These are phyloP conservation scores for Nemotelus pantherinus DNA, from an alignment of 2,888 invertebrate species.

Conservation along the genomic window DNA sequence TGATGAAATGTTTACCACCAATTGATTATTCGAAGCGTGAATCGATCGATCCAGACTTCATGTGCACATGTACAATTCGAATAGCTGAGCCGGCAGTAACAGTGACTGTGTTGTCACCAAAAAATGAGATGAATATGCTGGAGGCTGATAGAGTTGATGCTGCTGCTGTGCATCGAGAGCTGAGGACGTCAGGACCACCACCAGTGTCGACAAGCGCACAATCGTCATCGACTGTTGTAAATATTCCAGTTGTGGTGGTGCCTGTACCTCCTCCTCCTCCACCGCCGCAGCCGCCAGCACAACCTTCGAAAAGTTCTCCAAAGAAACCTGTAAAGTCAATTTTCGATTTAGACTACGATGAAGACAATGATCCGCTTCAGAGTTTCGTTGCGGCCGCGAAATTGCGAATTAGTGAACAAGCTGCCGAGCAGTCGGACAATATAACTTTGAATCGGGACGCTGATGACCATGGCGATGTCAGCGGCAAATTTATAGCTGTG, in stretches of 20 bases:
- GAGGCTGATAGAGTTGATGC: background rate
- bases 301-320: conserved; percentile 3
- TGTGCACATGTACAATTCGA: conserved; percentile 53
- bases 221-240: background rate
- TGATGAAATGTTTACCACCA: conserved; percentile 52
- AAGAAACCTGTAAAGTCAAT: conserved; percentile 61
- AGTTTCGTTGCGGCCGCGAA: conserved; percentile 56
- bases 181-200: background rate
- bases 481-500: background rate
- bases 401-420: background rate
- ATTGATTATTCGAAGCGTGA: conserved; percentile 49
- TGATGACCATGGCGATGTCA: background rate
- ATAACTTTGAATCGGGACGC: background rate
- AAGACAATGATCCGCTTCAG: conserved; percentile 61
- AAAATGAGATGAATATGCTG: background rate
- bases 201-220: no score
- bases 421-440: background rate
- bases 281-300: background rate
- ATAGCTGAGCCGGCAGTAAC: conserved; percentile 46
- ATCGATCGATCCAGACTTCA: conserved; percentile 41
- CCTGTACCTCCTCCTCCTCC: background rate
- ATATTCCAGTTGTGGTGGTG: background rate
- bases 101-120: background rate
- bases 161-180: background rate
- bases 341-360: conserved; percentile 64